A percentile compares a stretch with the other conserved stretches of the same genome.
phyloP scores from a whole-genome alignment of 2,888 invertebrate species.

The Toxonevra muliebris region DNA sequence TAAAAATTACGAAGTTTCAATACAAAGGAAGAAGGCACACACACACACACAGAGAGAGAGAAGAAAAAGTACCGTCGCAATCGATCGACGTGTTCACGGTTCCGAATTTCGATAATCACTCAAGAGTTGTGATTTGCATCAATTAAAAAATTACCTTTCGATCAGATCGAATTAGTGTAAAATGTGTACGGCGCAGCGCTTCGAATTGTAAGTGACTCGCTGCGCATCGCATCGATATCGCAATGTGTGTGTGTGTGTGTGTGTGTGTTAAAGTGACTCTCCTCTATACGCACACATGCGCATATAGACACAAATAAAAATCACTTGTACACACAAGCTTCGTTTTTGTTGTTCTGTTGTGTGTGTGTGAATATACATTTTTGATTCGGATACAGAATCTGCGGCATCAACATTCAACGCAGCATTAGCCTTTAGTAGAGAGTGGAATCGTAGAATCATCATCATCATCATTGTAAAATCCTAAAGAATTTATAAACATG shows the following conservation, averaged over 20 bases:
- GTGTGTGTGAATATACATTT: background rate
- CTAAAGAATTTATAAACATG: slow-evolving; percentile 12
- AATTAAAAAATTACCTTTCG: slow-evolving; percentile 59
- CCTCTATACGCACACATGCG: too few relatives aligned
- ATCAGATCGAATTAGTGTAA: slow-evolving; percentile 48
- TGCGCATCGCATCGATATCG: background rate
- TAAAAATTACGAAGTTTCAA: slow-evolving; percentile 10
- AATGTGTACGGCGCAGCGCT: slow-evolving; percentile 13
- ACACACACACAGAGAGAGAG: slow-evolving; percentile 23
- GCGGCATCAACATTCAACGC: too few relatives aligned
- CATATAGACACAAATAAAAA: too few relatives aligned
- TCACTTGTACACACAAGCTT: too few relatives aligned
- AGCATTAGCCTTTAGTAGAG: too few relatives aligned
- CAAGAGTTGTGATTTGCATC: slow-evolving; percentile 53
- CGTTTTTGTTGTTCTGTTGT: background rate
- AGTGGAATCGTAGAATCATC: slow-evolving; percentile 4
- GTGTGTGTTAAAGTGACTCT: background rate
- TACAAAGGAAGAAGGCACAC: slow-evolving; percentile 3
- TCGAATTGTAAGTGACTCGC: too few relatives aligned
- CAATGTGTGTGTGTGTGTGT: slow-evolving; percentile 11
- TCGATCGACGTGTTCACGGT: slow-evolving; percentile 50
- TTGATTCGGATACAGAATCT: too few relatives aligned
- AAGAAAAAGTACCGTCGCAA: slow-evolving; percentile 34
- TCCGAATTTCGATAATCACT: slow-evolving; percentile 55
- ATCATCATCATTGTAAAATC: background rate